phyloP scores from a whole-genome alignment of 1,140 invertebrate species.

The Brachionus angularis region DNA sequence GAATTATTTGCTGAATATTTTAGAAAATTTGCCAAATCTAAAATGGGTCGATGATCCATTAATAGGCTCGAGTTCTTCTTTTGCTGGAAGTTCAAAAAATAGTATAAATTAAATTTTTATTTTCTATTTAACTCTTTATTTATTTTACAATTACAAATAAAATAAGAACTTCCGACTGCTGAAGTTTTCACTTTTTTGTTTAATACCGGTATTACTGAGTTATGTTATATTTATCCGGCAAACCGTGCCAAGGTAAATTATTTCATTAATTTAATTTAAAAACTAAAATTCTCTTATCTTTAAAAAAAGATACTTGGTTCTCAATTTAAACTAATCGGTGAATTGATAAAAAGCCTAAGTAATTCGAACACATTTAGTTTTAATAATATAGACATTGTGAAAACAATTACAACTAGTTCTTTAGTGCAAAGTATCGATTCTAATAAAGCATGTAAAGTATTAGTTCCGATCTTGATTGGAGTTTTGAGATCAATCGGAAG shows the following conservation, averaged over 20 bases:
- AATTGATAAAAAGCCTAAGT: constrained; percentile 46
- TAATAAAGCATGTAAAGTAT: constrained; percentile 16
- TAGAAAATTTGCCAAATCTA: constrained; percentile 47
- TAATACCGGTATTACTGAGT: constrained; percentile 50
- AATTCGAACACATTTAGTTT: neutral
- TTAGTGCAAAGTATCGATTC: constrained; percentile 28
- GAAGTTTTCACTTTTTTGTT: constrained; percentile 53
- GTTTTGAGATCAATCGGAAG: constrained; percentile 7
- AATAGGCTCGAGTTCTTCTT: constrained; percentile 47
- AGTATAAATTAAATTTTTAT: neutral
- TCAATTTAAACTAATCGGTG: constrained; percentile 48
- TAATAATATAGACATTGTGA: constrained; percentile 38
- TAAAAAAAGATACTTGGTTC: constrained; percentile 47
- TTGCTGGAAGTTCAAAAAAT: constrained; percentile 45
- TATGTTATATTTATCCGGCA: constrained; percentile 49
- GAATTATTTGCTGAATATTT: constrained; percentile 46
- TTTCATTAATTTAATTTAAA: too few relatives aligned
- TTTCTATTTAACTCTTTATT: neutral
- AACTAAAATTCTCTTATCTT: too few relatives aligned
- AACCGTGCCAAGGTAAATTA: too few relatives aligned
- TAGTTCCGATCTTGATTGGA: constrained; percentile 21
- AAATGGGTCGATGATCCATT: constrained; percentile 52
- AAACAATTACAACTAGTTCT: constrained; percentile 26
- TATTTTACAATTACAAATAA: neutral
- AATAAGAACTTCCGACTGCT: constrained; percentile 50